Percentiles rank a stretch among this genome's conserved stretches.
phyloP scores from a whole-genome alignment of 2,888 invertebrate genomes.

The Andrena flavipes region DNA sequence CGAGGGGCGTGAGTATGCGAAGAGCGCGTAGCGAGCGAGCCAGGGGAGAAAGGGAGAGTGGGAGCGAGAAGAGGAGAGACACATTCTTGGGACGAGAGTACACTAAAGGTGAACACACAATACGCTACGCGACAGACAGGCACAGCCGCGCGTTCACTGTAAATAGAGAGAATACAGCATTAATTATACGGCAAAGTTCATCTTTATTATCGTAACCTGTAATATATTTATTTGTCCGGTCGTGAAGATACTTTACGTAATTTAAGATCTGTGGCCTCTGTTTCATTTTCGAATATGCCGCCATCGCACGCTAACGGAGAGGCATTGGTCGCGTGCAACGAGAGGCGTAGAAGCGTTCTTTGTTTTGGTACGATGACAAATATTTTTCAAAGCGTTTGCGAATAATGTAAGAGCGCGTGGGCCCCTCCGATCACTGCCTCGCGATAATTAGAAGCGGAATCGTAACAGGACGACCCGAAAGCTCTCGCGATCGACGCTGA shows the following conservation, averaged over 20 bases:
- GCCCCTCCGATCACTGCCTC: constrained; percentile 49
- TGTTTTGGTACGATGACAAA: constrained; percentile 41
- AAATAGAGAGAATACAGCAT: constrained; percentile 74
- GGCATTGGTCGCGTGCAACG: constrained; percentile 39
- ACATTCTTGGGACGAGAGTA: constrained; percentile 33
- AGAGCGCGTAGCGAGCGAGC: not conserved
- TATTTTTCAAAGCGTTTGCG: constrained; percentile 55
- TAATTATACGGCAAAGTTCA: constrained; percentile 73
- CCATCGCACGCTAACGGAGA: constrained; percentile 31
- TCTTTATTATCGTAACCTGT: constrained; percentile 72
- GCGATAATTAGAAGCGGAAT: constrained; percentile 37
- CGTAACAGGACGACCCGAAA: constrained; percentile 9
- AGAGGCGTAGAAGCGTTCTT: constrained; percentile 26
- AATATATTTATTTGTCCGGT: constrained; percentile 76
- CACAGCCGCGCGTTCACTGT: constrained; percentile 73
- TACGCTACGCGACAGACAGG: constrained; percentile 46
- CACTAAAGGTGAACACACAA: constrained; percentile 39
- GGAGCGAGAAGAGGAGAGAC: not conserved
- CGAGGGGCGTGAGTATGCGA: not conserved
- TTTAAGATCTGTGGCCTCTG: constrained; percentile 60
- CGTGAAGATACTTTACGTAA: constrained; percentile 62
- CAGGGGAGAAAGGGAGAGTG: not conserved
- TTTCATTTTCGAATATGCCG: constrained; percentile 56
- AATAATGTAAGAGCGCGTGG: constrained; percentile 9
- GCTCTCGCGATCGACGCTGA: constrained; percentile 25